A percentile compares a stretch with the other conserved stretches of the same genome.
Evolutionary conservation across 2,113 vertebrate genomes (phyloP).

Genomic region (Opisthocomus hoazin): DNA sequence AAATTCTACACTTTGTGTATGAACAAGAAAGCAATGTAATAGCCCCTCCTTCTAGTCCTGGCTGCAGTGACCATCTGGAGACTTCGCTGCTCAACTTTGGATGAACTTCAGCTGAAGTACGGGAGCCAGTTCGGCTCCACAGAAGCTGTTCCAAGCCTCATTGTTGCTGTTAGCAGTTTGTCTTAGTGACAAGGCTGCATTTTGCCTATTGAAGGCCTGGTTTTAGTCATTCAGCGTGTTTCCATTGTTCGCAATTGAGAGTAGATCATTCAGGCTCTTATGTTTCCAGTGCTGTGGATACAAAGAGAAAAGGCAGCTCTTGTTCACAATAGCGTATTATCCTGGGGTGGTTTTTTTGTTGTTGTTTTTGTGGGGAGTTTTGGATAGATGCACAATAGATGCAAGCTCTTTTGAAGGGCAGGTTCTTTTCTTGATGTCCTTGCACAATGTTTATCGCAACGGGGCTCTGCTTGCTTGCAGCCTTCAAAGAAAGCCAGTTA

Average conservation of each 20-base stretch:
- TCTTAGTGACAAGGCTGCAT: slow-evolving; percentile 45
- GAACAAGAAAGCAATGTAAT: neutral
- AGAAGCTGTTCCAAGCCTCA: slow-evolving; percentile 14
- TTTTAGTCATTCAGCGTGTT: slow-evolving; percentile 51
- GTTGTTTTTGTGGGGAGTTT: neutral
- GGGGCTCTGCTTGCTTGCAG: neutral
- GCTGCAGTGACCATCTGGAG: slow-evolving; percentile 8
- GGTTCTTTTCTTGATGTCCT: slow-evolving; percentile 8
- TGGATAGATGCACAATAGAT: neutral
- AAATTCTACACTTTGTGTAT: neutral
- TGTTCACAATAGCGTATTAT: slow-evolving; percentile 22
- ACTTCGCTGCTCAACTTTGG: slow-evolving; percentile 27
- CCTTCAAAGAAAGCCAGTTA: neutral
- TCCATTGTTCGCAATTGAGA: slow-evolving; percentile 9
- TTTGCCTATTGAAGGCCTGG: slow-evolving; percentile 22
- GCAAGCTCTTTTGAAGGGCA: neutral
- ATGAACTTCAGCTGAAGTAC: slow-evolving; percentile 33
- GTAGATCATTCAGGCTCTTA: slow-evolving; percentile 46
- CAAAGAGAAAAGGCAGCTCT: slow-evolving; percentile 2
- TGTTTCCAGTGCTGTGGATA: slow-evolving; percentile 9
- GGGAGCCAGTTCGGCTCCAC: neutral
- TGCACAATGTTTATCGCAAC: neutral
- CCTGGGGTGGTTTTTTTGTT: neutral
- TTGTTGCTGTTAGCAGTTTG: slow-evolving; percentile 35
- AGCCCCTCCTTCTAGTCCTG: neutral